Percentiles rank a stretch among this genome's conserved stretches.
Conservation (phyloP, 2,888 invertebrate genomes). For the Sinotaia quadrata region DNA sequence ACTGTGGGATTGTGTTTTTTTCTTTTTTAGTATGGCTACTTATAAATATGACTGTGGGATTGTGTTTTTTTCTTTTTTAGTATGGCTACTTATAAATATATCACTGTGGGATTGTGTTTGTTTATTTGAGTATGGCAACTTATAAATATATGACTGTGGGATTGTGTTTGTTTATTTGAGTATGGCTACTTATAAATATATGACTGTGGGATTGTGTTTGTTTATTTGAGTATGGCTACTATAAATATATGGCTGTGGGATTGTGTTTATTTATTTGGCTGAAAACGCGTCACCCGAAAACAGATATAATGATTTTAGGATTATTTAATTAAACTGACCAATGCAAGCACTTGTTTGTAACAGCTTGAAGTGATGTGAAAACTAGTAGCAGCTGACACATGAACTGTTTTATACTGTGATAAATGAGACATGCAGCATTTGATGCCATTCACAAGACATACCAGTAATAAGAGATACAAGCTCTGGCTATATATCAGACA, state of each 20-base stretch:
- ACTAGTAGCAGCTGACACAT: no score
- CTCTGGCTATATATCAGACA: no score
- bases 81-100: neutral
- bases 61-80: neutral
- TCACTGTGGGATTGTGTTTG: constrained; percentile 8
- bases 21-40: neutral
- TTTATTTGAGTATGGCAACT: neutral
- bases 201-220: constrained; percentile 8
- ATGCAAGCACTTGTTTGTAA: no score
- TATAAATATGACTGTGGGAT: neutral
- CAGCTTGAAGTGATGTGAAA: no score
- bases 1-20: neutral
- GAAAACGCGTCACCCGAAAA: neutral
- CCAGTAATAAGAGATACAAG: no score
- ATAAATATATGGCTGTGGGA: neutral
- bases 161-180: constrained; percentile 6
- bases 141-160: constrained; percentile 4
- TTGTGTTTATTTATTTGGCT: neutral
- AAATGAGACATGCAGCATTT: no score
- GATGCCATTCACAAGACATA: no score
- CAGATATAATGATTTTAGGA: no score
- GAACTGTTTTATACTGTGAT: no score
- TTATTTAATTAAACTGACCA: no score
- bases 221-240: constrained; percentile 5
- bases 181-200: neutral